Evolutionary conservation across 2,113 vertebrate genomes (phyloP), one percentile per base, ranked within the genome.

Genomic region (Mystacornis crossleyi): DNA sequence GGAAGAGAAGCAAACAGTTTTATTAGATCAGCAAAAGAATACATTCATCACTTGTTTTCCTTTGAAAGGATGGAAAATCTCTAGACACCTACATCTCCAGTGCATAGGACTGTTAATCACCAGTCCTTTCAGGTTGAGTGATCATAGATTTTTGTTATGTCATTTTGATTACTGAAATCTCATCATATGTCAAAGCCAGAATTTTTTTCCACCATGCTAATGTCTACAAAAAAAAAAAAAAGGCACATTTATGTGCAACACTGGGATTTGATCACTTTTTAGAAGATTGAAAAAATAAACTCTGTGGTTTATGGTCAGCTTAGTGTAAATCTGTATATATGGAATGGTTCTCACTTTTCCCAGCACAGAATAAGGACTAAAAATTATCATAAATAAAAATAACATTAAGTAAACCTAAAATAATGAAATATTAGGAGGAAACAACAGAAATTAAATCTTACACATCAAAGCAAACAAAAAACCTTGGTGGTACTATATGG

Each of bases 1-100:
- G 86, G 88, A 97, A 94, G 74, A 93, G 97, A 87, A 86, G 88
- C 15, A 97, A 93, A 90, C 38, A 86, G 12, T 88, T 93, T 61
- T 58, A 65, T 94, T 95, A 94, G 64, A 79, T 31, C 24, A 92
- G 51, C n/a, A 73, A 83, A 96, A 79, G 48, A 54, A 70, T 28
- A 53, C 12, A 77, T 86, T 81, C 34, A 74, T 73, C 38, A 17
- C 14, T 70, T 84, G 12, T 34, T 81, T 79, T 86, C 62, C 66
- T 67, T 47, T 85, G 50, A 91, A 77, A 95, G 69, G 38, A 48
- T 38, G 29, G 42, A 62, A 96, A 70, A 34, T 79, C 66, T 90
- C 87, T 55, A 36, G 51, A 74, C 42, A 67, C 60, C n/a, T 36
- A 18, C 6, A 55, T 48, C 75, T 89, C 29, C 29, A 60, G 50